Conservation (phyloP, 2,113 vertebrate species). For the Oncorhynchus kisutch region DNA sequence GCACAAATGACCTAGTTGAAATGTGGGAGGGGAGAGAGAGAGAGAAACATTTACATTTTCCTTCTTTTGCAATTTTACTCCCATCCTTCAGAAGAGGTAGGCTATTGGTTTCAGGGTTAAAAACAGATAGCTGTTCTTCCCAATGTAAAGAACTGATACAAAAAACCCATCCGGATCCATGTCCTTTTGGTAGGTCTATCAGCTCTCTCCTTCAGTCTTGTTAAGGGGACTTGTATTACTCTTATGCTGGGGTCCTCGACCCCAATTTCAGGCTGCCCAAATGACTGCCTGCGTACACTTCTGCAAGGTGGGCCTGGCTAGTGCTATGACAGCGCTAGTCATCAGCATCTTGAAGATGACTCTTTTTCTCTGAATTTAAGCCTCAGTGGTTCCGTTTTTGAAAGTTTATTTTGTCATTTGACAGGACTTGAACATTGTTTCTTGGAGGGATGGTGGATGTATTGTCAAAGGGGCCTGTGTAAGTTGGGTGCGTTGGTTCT, state of each 20-base stretch:
- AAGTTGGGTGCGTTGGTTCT: background rate
- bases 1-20: background rate
- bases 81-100: background rate
- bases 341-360: constrained; percentile 18
- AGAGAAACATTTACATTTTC: background rate
- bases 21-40: background rate
- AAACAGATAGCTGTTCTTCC: background rate
- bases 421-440: background rate
- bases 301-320: constrained; percentile 39
- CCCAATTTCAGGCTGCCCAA: constrained; percentile 55
- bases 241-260: constrained; percentile 46
- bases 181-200: constrained; percentile 39
- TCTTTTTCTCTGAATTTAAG: constrained; percentile 31
- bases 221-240: constrained; percentile 45
- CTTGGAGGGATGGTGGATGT: background rate
- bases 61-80: background rate
- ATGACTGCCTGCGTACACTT: constrained; percentile 56
- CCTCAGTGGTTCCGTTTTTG: background rate
- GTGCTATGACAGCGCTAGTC: constrained; percentile 30
- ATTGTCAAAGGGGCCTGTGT: background rate
- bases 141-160: background rate
- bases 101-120: constrained; percentile 6
- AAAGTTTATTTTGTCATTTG: background rate
- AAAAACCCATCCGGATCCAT: constrained; percentile 27
- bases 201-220: background rate